Evolutionary conservation across 2,113 vertebrate genomes (phyloP).

Genomic region (Eulemur macaco): DNA sequence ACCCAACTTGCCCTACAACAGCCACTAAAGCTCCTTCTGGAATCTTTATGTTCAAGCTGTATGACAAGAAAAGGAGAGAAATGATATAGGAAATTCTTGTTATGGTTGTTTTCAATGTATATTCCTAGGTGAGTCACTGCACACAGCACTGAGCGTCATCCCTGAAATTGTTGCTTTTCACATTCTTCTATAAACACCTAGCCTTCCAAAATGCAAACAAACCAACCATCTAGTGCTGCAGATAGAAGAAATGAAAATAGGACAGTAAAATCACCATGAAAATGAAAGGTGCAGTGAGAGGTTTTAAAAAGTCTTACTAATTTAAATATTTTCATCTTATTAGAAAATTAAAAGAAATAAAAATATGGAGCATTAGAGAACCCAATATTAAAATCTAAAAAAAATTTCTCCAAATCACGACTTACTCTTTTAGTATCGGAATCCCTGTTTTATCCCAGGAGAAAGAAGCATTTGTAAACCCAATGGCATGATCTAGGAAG

Average conservation of each 20-base stretch:
- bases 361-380: background rate
- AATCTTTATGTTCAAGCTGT: conserved; percentile 82
- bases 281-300: background rate
- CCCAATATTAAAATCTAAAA: background rate
- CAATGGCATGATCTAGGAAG: conserved; percentile 74
- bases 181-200: background rate
- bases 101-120: background rate
- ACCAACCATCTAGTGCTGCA: background rate
- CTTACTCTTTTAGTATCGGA: conserved; percentile 79
- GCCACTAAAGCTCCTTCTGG: conserved; percentile 82
- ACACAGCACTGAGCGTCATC: background rate
- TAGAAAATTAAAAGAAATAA: background rate
- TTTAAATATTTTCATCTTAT: background rate
- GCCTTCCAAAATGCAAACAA: background rate
- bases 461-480: conserved; percentile 79
- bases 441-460: conserved; percentile 70
- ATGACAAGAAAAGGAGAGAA: conserved; percentile 8
- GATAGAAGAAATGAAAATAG: background rate
- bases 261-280: background rate
- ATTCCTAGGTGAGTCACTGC: background rate
- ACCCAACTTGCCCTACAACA: conserved; percentile 84
- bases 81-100: background rate
- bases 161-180: background rate
- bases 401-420: background rate
- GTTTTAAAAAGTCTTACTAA: background rate